Evolutionary conservation across 2,888 invertebrate genomes (phyloP).

Genomic region (Drepanosiphum platanoidis): DNA sequence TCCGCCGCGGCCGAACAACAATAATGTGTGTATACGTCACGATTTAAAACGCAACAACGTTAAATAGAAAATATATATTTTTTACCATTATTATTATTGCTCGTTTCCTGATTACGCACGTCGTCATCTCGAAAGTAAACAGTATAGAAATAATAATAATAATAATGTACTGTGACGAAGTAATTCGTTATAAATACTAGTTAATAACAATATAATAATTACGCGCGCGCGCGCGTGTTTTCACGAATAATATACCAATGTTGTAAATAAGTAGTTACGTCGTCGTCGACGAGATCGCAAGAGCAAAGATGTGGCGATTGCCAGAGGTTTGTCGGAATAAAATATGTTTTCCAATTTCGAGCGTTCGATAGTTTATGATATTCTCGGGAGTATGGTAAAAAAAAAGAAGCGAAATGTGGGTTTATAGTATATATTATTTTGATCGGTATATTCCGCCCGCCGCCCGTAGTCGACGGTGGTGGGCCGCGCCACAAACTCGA

Average conservation of each 20-base stretch:
- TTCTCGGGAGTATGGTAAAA: background rate
- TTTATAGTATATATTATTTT: too few species aligned
- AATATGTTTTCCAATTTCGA: background rate
- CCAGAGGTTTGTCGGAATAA: background rate
- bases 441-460: conserved; percentile 16
- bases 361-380: background rate
- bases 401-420: background rate
- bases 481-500: background rate
- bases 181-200: background rate
- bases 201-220: background rate
- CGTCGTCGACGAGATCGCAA: too few species aligned
- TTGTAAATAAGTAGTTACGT: too few species aligned
- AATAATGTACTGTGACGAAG: background rate
- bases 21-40: too few species aligned
- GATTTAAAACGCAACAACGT: background rate
- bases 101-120: background rate
- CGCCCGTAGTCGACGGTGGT: background rate
- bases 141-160: too few species aligned
- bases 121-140: background rate
- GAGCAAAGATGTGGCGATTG: background rate
- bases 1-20: background rate
- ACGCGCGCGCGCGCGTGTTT: too few species aligned
- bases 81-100: background rate
- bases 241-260: too few species aligned
- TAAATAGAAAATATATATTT: background rate